Conservation (phyloP, 2,797 vertebrate species). For the Eulemur mongoz region DNA sequence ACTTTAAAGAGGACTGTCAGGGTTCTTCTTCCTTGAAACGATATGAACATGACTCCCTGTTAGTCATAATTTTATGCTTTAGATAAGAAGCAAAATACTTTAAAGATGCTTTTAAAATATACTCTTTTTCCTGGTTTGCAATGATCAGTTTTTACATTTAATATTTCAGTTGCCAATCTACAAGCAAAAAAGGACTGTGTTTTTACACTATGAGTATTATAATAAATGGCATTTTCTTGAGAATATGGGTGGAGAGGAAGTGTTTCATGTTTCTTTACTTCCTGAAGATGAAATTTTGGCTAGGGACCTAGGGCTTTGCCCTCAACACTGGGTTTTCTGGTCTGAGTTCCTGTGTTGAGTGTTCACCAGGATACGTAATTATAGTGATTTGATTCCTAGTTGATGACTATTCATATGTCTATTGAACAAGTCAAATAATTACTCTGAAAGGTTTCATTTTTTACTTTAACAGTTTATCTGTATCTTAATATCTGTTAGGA, state of each 20-base stretch:
- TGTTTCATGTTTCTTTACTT: background rate
- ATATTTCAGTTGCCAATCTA: background rate
- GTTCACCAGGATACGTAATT: background rate
- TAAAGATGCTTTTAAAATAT: background rate
- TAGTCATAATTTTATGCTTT: conserved; percentile 22
- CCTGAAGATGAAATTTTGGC: background rate
- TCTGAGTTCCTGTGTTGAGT: background rate
- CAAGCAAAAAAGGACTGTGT: background rate
- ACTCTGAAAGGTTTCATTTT: background rate
- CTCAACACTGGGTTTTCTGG: background rate
- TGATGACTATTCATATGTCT: background rate
- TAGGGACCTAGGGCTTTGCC: background rate
- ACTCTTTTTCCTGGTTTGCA: background rate
- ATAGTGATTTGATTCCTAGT: background rate
- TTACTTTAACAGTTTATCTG: background rate
- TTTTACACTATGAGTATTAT: background rate
- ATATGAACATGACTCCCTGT: background rate
- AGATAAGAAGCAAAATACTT: background rate
- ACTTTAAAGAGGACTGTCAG: background rate
- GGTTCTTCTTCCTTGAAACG: background rate
- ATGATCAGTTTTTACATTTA: background rate
- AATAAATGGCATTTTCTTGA: background rate
- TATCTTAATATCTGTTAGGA: background rate
- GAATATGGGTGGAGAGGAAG: background rate
- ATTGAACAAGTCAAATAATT: background rate